Conservation (phyloP, 2,888 invertebrate species). For the Synanthedon formicaeformis region DNA sequence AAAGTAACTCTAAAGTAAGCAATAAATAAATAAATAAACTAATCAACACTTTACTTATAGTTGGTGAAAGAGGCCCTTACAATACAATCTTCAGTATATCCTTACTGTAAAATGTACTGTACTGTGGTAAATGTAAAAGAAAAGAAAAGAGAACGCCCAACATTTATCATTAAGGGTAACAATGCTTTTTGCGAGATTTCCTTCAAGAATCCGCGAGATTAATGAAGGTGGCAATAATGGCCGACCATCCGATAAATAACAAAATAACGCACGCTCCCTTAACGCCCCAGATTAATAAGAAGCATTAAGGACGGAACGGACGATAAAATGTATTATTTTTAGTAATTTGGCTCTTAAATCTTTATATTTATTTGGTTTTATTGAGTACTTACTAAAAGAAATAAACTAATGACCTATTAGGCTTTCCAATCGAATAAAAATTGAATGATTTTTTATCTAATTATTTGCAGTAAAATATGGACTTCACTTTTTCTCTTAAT, state of each 20-base stretch:
- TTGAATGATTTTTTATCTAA: too few species aligned
- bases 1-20: too few species aligned
- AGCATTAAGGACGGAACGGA: conserved; percentile 25
- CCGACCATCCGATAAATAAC: conserved; percentile 59
- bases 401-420: neutral
- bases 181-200: conserved; percentile 63
- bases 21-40: too few species aligned
- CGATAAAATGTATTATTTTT: conserved; percentile 16
- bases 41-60: too few species aligned
- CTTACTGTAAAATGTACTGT: neutral
- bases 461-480: too few species aligned
- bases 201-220: conserved; percentile 62
- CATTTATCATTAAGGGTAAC: conserved; percentile 62
- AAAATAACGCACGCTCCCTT: conserved; percentile 52
- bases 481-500: too few species aligned
- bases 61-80: too few species aligned
- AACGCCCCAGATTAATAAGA: conserved; percentile 52
- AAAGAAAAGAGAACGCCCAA: conserved; percentile 19
- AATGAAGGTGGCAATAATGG: conserved; percentile 61
- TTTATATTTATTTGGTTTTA: too few species aligned
- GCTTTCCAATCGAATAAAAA: too few species aligned
- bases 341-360: neutral
- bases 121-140: conserved; percentile 9
- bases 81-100: too few species aligned
- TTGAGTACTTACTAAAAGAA: neutral